Conservation (phyloP, 2,797 vertebrate genomes). For the Chlorospingus flavigularis region DNA sequence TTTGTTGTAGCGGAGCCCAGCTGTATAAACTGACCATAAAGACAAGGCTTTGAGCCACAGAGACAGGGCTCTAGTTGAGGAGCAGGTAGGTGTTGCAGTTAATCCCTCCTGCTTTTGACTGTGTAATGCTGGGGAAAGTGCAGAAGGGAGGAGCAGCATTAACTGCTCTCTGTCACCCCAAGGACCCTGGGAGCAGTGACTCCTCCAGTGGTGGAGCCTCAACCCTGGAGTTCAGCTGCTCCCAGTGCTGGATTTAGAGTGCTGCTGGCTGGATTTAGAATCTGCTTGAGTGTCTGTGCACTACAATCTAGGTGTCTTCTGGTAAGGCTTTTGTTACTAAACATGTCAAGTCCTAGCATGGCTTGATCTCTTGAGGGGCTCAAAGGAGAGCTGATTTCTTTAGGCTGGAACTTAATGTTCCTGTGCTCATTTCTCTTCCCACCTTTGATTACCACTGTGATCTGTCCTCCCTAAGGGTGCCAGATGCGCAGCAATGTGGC, state of each 20-base stretch:
- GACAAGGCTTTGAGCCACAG: background rate
- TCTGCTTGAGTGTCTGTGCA: fast-evolving
- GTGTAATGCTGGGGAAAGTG: background rate
- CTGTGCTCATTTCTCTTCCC: background rate
- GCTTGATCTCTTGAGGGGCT: background rate
- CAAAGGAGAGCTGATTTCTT: background rate
- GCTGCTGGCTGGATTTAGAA: background rate
- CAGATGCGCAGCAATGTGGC: fast-evolving
- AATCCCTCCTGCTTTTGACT: background rate
- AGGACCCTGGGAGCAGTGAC: background rate
- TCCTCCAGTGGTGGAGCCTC: fast-evolving
- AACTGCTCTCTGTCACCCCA: background rate
- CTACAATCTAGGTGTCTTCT: background rate
- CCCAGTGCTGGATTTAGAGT: background rate
- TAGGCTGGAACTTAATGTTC: background rate
- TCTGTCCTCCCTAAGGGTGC: background rate
- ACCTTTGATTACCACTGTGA: background rate
- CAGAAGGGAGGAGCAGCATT: background rate
- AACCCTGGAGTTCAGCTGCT: background rate
- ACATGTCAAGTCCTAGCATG: background rate
- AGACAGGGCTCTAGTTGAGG: background rate
- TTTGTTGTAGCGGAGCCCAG: background rate
- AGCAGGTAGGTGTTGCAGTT: background rate
- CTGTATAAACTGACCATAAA: background rate
- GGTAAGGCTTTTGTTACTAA: background rate